Evolutionary conservation across 1,140 invertebrate genomes (phyloP).

Genomic region (Drosophila watanabei): DNA sequence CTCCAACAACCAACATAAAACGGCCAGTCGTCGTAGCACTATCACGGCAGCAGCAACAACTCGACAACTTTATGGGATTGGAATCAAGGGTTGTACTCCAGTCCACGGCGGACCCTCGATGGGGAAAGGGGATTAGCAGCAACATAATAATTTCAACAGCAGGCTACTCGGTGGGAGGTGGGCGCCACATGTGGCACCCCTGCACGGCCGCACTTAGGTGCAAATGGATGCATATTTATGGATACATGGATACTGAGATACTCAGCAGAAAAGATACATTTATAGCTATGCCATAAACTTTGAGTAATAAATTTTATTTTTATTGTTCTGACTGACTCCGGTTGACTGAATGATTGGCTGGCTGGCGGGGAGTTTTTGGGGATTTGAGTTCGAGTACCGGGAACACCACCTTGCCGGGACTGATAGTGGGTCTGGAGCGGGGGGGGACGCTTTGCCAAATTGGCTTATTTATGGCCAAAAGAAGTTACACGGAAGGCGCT

Average conservation of each 20-base stretch:
- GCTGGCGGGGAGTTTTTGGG: conserved; percentile 7
- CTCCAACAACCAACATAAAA: conserved; percentile 61
- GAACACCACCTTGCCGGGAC: conserved; percentile 31
- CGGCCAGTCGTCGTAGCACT: conserved; percentile 53
- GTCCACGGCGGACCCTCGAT: background rate
- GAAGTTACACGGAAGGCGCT: conserved; percentile 67
- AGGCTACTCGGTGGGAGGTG: conserved; percentile 38
- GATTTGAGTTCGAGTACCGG: conserved; percentile 10
- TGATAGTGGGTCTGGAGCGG: conserved; percentile 6
- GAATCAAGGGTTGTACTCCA: conserved; percentile 71
- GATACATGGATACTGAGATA: conserved; percentile 62
- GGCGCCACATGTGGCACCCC: conserved; percentile 65
- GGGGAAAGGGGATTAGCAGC: conserved; percentile 15
- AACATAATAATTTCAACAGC: conserved; percentile 79
- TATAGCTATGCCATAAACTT: conserved; percentile 81
- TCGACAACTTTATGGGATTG: conserved; percentile 81
- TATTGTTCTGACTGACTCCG: conserved; percentile 72
- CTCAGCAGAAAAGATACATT: conserved; percentile 73
- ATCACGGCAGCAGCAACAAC: conserved; percentile 73
- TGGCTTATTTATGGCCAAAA: conserved; percentile 76
- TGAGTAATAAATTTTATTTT: conserved; percentile 81
- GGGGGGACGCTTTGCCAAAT: conserved; percentile 56
- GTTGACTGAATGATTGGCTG: conserved; percentile 52
- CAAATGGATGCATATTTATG: conserved; percentile 81
- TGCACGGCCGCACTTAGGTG: conserved; percentile 53